These are phyloP conservation scores for Antennarius striatus DNA, from an alignment of 2,113 vertebrate genomes.

Conservation along the genomic window DNA sequence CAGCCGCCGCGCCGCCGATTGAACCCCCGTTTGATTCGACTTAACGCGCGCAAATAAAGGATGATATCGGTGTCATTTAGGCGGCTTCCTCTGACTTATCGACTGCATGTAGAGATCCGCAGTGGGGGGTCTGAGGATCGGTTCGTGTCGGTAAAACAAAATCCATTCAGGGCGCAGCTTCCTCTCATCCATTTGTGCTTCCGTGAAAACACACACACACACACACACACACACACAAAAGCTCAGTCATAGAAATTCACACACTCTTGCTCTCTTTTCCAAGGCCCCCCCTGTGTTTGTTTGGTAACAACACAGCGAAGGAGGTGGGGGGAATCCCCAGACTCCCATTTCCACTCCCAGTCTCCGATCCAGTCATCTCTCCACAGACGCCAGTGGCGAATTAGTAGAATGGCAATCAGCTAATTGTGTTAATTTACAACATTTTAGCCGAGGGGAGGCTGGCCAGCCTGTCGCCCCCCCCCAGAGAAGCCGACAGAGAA, in stretches of 20 bases:
- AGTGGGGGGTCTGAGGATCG: slow-evolving; percentile 65
- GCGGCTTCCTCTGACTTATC: slow-evolving; percentile 71
- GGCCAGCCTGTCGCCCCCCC: slow-evolving; percentile 86
- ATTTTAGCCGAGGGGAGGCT: slow-evolving; percentile 95
- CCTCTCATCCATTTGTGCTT: slow-evolving; percentile 47
- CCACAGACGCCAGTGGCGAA: slow-evolving; percentile 93
- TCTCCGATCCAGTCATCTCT: slow-evolving; percentile 83
- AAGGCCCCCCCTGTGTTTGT: slow-evolving; percentile 72
- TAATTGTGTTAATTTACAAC: slow-evolving; percentile 99
- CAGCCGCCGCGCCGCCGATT: slow-evolving; percentile 66
- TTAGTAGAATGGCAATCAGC: slow-evolving; percentile 95
- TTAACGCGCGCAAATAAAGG: slow-evolving; percentile 75
- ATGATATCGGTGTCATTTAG: slow-evolving; percentile 75
- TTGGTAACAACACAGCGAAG: slow-evolving; percentile 84
- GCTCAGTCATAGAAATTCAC: slow-evolving; percentile 1
- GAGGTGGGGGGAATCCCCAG: slow-evolving; percentile 78
- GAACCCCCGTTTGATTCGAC: slow-evolving; percentile 76
- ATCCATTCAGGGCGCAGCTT: slow-evolving; percentile 46
- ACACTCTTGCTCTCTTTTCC: slow-evolving; percentile 52
- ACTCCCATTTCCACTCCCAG: slow-evolving; percentile 81
- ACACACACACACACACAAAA: too few relatives aligned
- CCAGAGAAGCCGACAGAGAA: slow-evolving; percentile 84
- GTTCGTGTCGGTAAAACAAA: slow-evolving; percentile 52
- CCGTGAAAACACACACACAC: too few relatives aligned
- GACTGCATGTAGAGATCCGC: slow-evolving; percentile 66